These are phyloP conservation scores for Podargus strigoides DNA, from an alignment of 2,797 vertebrate species.

Conservation along the genomic window DNA sequence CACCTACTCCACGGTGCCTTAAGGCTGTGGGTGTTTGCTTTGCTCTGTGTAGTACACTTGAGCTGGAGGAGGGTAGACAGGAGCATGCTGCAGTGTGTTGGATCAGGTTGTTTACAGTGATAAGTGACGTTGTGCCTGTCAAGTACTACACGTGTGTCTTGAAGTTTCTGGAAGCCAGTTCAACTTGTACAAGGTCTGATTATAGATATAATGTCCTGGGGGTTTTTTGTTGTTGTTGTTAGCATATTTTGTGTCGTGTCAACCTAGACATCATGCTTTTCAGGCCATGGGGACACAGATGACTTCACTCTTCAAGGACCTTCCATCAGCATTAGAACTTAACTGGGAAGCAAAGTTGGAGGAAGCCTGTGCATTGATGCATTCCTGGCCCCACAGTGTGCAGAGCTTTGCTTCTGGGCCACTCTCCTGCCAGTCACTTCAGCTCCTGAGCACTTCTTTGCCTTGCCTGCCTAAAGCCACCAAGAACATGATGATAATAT, in stretches of 20 bases:
- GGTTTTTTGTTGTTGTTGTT: background rate
- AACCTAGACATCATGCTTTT: background rate
- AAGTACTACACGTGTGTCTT: background rate
- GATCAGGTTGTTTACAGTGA: slow-evolving; percentile 11
- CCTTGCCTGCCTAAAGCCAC: background rate
- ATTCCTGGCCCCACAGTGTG: background rate
- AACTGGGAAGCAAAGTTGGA: background rate
- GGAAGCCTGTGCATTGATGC: background rate
- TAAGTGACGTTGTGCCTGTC: background rate
- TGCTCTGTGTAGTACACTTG: background rate
- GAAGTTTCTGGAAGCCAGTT: slow-evolving; percentile 25
- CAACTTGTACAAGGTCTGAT: background rate
- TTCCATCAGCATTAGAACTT: background rate
- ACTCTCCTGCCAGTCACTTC: background rate
- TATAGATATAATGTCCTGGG: background rate
- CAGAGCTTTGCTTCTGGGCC: background rate
- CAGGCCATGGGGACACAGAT: background rate
- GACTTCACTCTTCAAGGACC: background rate
- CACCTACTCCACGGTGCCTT: background rate
- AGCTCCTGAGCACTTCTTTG: background rate
- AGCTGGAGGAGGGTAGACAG: background rate
- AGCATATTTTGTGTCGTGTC: background rate
- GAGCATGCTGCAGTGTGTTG: background rate
- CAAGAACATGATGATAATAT: background rate
- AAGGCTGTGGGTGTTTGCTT: background rate